These are phyloP conservation scores for Stylophora pistillata DNA, from an alignment of 64 coral and sea anemone species.

Conservation along the genomic window DNA sequence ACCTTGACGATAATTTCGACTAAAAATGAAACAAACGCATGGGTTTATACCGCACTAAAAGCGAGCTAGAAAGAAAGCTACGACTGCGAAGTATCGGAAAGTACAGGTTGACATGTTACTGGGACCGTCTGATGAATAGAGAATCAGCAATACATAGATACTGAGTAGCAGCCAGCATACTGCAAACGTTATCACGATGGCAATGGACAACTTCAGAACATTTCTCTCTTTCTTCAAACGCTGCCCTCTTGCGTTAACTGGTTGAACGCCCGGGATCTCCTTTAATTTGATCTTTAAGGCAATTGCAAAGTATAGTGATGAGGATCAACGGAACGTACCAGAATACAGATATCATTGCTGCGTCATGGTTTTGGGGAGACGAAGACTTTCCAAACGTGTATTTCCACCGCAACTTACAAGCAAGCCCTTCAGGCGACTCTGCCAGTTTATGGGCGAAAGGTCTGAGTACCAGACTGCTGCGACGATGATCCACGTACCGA, in stretches of 20 bases:
- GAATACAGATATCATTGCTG: not conserved
- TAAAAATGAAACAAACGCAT: conserved; percentile 11
- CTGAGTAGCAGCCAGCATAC: conserved; percentile 1
- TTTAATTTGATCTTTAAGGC: not conserved
- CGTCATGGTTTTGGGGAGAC: not conserved
- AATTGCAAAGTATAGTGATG: not conserved
- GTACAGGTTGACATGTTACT: not conserved
- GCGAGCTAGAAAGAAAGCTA: not conserved
- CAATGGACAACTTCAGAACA: conserved; percentile 5
- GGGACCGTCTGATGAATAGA: not conserved
- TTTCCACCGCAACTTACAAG: not conserved
- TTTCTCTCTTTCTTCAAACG: not conserved
- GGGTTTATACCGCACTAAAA: conserved; percentile 3
- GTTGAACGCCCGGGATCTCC: not conserved
- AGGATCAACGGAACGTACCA: not conserved
- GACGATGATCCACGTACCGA: not conserved
- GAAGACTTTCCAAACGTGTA: conserved; percentile 2
- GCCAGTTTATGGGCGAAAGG: not conserved
- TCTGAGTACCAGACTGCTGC: not conserved
- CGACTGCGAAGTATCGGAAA: not conserved
- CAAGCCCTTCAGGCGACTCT: not conserved
- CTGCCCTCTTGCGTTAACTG: not conserved
- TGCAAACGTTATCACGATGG: not conserved
- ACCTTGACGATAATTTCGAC: conserved; percentile 5
- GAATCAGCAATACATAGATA: not conserved